phyloP scores from a whole-genome alignment of 92 coral and sea anemone species.

The Bergia puertoricense region DNA sequence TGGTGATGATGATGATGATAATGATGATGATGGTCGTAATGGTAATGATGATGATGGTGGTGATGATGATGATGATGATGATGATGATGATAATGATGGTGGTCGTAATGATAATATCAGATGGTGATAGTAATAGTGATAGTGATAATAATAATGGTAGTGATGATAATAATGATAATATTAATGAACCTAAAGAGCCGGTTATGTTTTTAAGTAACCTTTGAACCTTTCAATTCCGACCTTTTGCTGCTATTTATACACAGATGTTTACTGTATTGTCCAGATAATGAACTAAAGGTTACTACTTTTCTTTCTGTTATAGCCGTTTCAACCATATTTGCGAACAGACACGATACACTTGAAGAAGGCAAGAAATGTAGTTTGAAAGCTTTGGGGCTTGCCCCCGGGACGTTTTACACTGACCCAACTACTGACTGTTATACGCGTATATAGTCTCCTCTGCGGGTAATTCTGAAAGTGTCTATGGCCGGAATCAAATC shows the following conservation, averaged over 20 bases:
- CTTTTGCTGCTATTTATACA: not conserved
- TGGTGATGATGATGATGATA: too few relatives aligned
- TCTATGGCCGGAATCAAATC: not conserved
- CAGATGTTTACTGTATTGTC: not conserved
- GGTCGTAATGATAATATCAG: not conserved
- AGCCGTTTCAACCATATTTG: constrained; percentile 92
- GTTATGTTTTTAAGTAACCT: too few relatives aligned
- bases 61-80: too few relatives aligned
- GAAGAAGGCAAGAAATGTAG: not conserved
- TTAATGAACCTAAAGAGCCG: too few relatives aligned
- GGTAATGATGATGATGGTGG: not conserved
- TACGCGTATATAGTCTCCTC: too few relatives aligned
- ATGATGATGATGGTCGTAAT: too few relatives aligned
- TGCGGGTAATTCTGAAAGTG: too few relatives aligned
- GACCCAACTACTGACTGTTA: too few relatives aligned
- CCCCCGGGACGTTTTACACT: not conserved
- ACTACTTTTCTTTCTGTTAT: constrained; percentile 30
- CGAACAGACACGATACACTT: constrained; percentile 80
- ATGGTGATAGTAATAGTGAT: too few relatives aligned
- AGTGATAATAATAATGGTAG: too few relatives aligned
- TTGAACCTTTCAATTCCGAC: too few relatives aligned
- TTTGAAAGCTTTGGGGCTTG: not conserved
- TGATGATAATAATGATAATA: too few relatives aligned
- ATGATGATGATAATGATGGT: not conserved
- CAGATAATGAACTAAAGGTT: not conserved